Percentiles rank a stretch among this genome's conserved stretches.
Conservation (phyloP, 2,888 invertebrate genomes). For the Argyresthia albistria region DNA sequence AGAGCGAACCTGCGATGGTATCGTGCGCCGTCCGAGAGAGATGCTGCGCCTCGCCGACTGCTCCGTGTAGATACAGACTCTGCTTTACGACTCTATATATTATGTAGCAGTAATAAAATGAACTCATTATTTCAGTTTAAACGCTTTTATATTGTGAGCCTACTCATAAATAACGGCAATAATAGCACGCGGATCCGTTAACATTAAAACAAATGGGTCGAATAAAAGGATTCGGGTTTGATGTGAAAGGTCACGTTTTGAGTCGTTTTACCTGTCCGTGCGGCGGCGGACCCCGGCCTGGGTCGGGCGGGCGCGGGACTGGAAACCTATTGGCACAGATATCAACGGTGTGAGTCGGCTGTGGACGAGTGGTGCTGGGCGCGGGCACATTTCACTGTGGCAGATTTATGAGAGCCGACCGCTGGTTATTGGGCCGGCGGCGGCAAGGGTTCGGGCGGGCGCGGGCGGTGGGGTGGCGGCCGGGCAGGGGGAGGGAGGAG, state of each 20-base stretch:
- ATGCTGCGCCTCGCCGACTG: conserved; percentile 15
- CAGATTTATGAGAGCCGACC: conserved; percentile 55
- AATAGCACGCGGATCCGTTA: conserved; percentile 1
- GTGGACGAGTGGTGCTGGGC: conserved; percentile 14
- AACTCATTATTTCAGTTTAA: conserved; percentile 1
- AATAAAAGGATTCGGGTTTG: conserved; percentile 15
- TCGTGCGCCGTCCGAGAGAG: conserved; percentile 47
- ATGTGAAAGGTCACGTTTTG: conserved; percentile 27
- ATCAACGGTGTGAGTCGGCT: conserved; percentile 38
- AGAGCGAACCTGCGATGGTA: conserved; percentile 56
- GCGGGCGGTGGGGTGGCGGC: too few species aligned
- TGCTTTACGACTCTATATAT: neutral
- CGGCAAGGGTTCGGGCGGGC: conserved; percentile 35
- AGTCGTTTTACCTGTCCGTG: conserved; percentile 21
- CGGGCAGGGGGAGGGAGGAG: conserved; percentile 43
- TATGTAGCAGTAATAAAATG: neutral
- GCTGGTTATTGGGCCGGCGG: conserved; percentile 21
- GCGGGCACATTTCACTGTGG: conserved; percentile 57
- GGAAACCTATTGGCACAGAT: conserved; percentile 59
- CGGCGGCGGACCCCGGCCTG: too few species aligned
- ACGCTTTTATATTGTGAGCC: conserved; percentile 2
- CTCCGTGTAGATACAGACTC: conserved; percentile 1
- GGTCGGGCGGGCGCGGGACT: conserved; percentile 34
- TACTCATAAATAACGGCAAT: conserved; percentile 4
- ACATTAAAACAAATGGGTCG: conserved; percentile 2